Percentiles rank a stretch among this genome's conserved stretches.
Evolutionary conservation across 2,888 invertebrate species (phyloP).

Genomic region (Eupithecia vulgata): DNA sequence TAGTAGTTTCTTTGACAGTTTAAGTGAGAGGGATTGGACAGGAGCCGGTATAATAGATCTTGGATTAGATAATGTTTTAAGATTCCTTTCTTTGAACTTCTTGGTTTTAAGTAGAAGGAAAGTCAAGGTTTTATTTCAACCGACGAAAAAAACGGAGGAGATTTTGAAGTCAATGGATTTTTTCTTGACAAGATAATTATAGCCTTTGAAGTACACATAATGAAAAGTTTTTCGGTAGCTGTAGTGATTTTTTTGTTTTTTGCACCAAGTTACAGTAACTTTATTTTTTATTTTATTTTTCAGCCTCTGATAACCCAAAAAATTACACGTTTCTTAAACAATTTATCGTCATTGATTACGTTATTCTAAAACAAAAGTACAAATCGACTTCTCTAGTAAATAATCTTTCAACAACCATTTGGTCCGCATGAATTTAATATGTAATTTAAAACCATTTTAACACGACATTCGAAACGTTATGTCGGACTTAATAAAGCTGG

Average conservation of each 20-base stretch:
- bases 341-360: background rate
- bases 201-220: background rate
- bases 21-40: slow-evolving; percentile 33
- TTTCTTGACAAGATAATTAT: too few species aligned
- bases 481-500: slow-evolving; percentile 40
- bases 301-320: background rate
- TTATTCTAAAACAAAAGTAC: background rate
- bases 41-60: slow-evolving; percentile 23
- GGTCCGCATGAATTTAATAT: slow-evolving; percentile 55
- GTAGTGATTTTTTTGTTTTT: background rate
- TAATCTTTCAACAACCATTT: background rate
- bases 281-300: background rate
- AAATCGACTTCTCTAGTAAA: background rate
- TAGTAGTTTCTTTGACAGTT: slow-evolving; percentile 33
- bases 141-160: too few species aligned
- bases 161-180: too few species aligned
- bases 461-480: slow-evolving; percentile 52
- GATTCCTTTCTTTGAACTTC: slow-evolving; percentile 8
- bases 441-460: slow-evolving; percentile 69
- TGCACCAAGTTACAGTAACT: background rate
- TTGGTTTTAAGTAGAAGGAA: slow-evolving; percentile 2
- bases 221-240: background rate
- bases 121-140: background rate
- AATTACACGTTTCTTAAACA: background rate
- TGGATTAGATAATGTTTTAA: slow-evolving; percentile 27